Conservation (phyloP, 2,797 vertebrate genomes). For the Ptychobarbus kaznakovi region DNA sequence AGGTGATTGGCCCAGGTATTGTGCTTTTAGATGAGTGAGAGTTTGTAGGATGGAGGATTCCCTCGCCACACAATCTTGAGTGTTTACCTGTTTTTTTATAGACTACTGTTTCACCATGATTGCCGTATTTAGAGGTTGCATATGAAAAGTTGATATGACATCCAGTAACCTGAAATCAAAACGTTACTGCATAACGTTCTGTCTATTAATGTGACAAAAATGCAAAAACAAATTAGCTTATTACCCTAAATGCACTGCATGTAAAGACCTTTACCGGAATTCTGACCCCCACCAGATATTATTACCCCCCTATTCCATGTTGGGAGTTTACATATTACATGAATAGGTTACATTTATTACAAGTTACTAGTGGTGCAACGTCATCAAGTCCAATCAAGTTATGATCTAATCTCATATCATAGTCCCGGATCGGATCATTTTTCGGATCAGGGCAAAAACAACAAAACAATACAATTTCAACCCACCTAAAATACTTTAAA, state of each 20-base stretch:
- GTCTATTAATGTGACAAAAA: neutral
- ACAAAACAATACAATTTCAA: too few species aligned
- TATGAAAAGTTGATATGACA: constrained; percentile 21
- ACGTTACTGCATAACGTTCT: constrained; percentile 1
- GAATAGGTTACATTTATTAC: too few species aligned
- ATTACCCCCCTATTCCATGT: too few species aligned
- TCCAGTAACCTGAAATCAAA: constrained; percentile 30
- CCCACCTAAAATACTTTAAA: too few species aligned
- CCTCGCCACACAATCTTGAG: constrained; percentile 24
- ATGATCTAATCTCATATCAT: too few species aligned
- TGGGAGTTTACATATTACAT: too few species aligned
- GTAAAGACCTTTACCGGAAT: neutral
- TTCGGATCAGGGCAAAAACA: too few species aligned
- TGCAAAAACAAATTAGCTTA: neutral
- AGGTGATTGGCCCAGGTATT: neutral
- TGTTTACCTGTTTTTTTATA: constrained; percentile 54
- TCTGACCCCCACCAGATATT: too few species aligned
- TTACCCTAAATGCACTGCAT: neutral
- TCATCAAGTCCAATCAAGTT: too few species aligned
- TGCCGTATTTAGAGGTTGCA: constrained; percentile 34
- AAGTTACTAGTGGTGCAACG: too few species aligned
- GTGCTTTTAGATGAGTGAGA: neutral
- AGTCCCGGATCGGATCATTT: too few species aligned
- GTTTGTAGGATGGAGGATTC: constrained; percentile 39
- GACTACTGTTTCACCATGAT: constrained; percentile 10